These are phyloP conservation scores for Cheumatopsyche charites DNA, from an alignment of 1,140 invertebrate genomes.

Conservation along the genomic window DNA sequence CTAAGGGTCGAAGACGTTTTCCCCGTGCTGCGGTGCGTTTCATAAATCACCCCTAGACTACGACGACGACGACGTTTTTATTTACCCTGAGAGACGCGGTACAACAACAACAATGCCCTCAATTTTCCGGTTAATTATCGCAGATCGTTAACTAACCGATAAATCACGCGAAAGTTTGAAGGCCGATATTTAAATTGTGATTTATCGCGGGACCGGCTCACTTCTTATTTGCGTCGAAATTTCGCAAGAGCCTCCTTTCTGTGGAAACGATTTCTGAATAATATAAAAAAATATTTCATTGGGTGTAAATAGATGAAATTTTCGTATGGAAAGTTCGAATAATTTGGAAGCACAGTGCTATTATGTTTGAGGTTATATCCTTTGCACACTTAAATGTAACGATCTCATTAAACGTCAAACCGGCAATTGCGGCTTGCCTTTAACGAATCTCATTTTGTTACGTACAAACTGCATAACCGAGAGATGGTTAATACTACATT, in stretches of 20 bases:
- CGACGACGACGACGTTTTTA: conserved; percentile 3
- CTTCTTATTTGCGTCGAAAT: too few relatives aligned
- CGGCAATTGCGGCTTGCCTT: neutral
- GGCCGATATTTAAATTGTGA: conserved; percentile 9
- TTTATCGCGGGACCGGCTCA: conserved; percentile 1
- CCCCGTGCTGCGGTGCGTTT: too few relatives aligned
- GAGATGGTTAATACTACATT: conserved; percentile 17
- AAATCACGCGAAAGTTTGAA: conserved; percentile 6
- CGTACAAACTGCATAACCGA: neutral
- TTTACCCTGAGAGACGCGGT: neutral
- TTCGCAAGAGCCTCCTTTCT: too few relatives aligned
- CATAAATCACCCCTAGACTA: too few relatives aligned
- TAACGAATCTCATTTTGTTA: neutral
- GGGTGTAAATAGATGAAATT: too few relatives aligned
- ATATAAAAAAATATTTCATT: too few relatives aligned
- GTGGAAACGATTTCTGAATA: too few relatives aligned
- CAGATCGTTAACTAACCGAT: conserved; percentile 25
- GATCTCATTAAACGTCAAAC: neutral
- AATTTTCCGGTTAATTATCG: conserved; percentile 26
- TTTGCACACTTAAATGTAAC: neutral
- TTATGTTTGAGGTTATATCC: too few relatives aligned
- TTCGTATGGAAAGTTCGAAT: too few relatives aligned
- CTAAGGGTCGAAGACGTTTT: neutral
- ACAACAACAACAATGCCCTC: conserved; percentile 4
- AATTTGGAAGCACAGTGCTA: too few relatives aligned